Conservation (phyloP, 2,888 invertebrate species). For the Oscheius onirici region DNA sequence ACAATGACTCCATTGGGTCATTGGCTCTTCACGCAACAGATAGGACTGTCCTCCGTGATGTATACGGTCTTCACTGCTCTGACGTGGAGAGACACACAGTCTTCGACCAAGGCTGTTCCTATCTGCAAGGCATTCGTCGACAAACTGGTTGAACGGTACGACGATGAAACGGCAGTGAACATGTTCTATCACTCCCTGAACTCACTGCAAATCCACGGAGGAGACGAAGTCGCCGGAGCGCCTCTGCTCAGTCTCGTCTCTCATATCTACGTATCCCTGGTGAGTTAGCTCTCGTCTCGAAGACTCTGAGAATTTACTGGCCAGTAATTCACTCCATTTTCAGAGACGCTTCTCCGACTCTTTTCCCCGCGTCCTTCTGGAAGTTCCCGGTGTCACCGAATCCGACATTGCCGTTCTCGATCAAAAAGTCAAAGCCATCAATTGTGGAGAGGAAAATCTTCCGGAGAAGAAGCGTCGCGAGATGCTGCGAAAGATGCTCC, state of each 20-base stretch:
- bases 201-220: constrained; percentile 33
- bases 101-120: constrained; percentile 44
- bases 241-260: constrained; percentile 23
- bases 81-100: constrained; percentile 52
- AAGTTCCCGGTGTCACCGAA: constrained; percentile 26
- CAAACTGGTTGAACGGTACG: constrained; percentile 11
- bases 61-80: constrained; percentile 43
- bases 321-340: not conserved
- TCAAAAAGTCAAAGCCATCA: constrained; percentile 10
- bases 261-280: constrained; percentile 26
- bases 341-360: constrained; percentile 28
- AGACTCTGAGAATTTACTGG: not conserved
- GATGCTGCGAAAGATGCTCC: constrained; percentile 52
- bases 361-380: constrained; percentile 16
- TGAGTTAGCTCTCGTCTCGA: not conserved
- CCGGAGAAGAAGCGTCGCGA: constrained; percentile 53
- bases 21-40: constrained; percentile 33
- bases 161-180: constrained; percentile 20
- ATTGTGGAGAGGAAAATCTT: constrained; percentile 30
- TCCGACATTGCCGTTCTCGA: constrained; percentile 10
- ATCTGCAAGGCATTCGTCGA: constrained; percentile 42
- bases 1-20: constrained; percentile 4
- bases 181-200: constrained; percentile 15
- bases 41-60: constrained; percentile 38
- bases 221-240: constrained; percentile 7